Base-by-base conservation (phyloP, 35 echinoderm and acorn worm genomes). In the Apostichopus parvimensis region DNA sequence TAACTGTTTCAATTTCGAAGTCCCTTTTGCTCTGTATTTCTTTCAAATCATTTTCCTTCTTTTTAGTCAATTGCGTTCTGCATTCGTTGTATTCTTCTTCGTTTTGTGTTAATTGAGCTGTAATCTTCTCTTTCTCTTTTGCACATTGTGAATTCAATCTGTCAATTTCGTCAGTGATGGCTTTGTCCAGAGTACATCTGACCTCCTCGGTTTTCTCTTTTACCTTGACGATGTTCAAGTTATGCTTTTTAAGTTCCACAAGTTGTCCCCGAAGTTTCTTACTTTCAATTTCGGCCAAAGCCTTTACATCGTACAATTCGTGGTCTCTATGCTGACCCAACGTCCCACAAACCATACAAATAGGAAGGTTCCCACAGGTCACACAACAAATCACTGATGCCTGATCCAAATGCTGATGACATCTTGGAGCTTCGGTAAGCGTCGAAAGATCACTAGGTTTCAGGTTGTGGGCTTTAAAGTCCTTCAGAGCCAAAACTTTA, bases 341-440 rank as follows among this genome's bases (percentile, higher is more conserved):
- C 17, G 81, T 84, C 6, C 22, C 79, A 54, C 86, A 88, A 58
- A 28, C 28, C 86, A 88, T 66, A 88, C 86, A 88, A 18, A 88
- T 88, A 6, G 86, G 86, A 14, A 72, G 6, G 26, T 88, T 88
- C 9, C 62, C 86, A 17, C 86, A 88, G 52, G 20, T 88, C 22
- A 10, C 86, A 52, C 86, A 88, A 55, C 86, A 88, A 52, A 66
- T 52, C 23, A 52, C 20, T 54, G 57, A 68, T 54, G 21, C 18
- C 21, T 11, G 11, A 1, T 71, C 62, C 21, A 24, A 13, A 45
- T 88, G 86, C 21, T 15, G 15, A 18, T 71, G 5, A 21, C 86
- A 88, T 68, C 17, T 88, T 52, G 86, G 86, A 54, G 60, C 68
- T 72, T 72, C 86, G 5, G 15, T 88, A 4, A 71, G 62, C 10